phyloP scores from a whole-genome alignment of 1,140 invertebrate species.

The Zeugodacus cucurbitae region DNA sequence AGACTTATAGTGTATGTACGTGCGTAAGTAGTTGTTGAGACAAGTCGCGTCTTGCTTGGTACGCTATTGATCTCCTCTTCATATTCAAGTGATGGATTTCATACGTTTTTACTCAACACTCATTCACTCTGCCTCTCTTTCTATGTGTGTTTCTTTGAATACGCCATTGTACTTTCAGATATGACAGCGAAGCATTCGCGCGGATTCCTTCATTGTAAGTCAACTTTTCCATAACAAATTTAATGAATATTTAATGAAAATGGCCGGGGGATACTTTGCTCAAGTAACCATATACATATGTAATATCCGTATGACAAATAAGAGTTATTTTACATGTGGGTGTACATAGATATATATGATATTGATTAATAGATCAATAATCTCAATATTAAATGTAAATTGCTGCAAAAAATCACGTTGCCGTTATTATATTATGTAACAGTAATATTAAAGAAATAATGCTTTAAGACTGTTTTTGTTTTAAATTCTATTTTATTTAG shows the following conservation, averaged over 20 bases:
- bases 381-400: no score
- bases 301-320: not conserved
- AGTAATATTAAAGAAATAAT: no score
- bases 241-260: not conserved
- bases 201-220: constrained; percentile 65
- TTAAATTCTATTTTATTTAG: no score
- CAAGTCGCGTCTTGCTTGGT: constrained; percentile 20
- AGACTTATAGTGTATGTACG: not conserved
- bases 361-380: no score
- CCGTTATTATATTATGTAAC: no score
- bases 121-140: not conserved
- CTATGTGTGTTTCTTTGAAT: not conserved
- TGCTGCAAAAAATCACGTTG: no score
- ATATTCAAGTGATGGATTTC: constrained; percentile 21
- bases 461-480: no score
- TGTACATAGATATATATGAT: no score
- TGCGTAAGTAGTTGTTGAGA: constrained; percentile 15
- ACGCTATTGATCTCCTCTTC: constrained; percentile 26
- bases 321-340: not conserved
- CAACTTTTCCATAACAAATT: constrained; percentile 23
- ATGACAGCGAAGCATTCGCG: constrained; percentile 65
- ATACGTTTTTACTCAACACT: not conserved
- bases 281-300: not conserved
- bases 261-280: not conserved
- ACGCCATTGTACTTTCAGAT: constrained; percentile 58